phyloP scores from a whole-genome alignment of 2,888 invertebrate genomes.

The Scaptomyza polygonia region DNA sequence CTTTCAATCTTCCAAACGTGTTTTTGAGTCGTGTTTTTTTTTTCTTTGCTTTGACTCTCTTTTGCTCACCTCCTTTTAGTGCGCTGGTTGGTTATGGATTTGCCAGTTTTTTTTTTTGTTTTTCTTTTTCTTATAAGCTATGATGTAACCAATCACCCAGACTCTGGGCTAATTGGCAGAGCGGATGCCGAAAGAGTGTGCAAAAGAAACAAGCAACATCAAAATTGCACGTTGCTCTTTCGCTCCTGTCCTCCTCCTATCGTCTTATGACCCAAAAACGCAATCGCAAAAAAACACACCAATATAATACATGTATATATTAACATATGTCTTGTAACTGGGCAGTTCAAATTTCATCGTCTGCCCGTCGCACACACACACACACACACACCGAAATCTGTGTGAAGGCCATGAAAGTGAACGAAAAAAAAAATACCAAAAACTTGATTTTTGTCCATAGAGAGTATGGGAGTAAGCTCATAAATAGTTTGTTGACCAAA shows the following conservation, averaged over 20 bases:
- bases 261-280: constrained; percentile 46
- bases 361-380: constrained; percentile 29
- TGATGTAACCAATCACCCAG: constrained; percentile 63
- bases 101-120: constrained; percentile 65
- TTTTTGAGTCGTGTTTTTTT: constrained; percentile 51
- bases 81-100: constrained; percentile 37
- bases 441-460: constrained; percentile 44
- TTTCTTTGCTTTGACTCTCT: constrained; percentile 25
- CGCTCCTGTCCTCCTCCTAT: constrained; percentile 8
- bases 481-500: constrained; percentile 79
- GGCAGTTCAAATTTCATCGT: constrained; percentile 63
- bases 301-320: too few relatives aligned
- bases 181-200: constrained; percentile 70
- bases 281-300: constrained; percentile 32
- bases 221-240: constrained; percentile 10
- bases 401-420: constrained; percentile 79
- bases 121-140: too few relatives aligned
- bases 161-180: constrained; percentile 69
- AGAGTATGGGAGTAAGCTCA: constrained; percentile 37
- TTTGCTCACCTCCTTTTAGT: constrained; percentile 12
- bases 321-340: constrained; percentile 42
- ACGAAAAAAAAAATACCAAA: constrained; percentile 35
- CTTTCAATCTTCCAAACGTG: constrained; percentile 36
- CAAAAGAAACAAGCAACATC: constrained; percentile 46
- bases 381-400: constrained; percentile 67